phyloP scores from a whole-genome alignment of 2,888 invertebrate species.

The Drosophila mimica region DNA sequence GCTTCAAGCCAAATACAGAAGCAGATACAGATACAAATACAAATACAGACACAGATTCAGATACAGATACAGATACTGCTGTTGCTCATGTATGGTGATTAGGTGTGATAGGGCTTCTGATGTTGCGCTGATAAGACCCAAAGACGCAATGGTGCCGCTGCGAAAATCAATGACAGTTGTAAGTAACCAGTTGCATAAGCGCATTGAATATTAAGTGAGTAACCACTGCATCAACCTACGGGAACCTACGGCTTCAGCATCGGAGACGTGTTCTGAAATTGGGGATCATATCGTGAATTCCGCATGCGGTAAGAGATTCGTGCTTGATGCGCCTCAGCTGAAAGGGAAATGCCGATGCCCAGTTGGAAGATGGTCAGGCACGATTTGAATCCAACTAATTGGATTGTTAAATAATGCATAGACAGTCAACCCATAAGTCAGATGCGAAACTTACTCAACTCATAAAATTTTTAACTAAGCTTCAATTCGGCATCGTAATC shows the following conservation, averaged over 20 bases:
- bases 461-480: background rate
- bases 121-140: slow-evolving; percentile 35
- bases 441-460: background rate
- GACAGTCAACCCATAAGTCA: slow-evolving; percentile 1
- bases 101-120: slow-evolving; percentile 11
- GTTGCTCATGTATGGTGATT: background rate
- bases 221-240: slow-evolving; percentile 3
- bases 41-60: background rate
- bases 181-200: slow-evolving; percentile 29
- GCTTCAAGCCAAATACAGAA: slow-evolving; percentile 1
- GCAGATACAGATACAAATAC: background rate
- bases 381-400: slow-evolving; percentile 41
- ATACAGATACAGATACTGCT: slow-evolving; percentile 1
- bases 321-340: slow-evolving; percentile 10
- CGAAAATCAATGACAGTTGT: slow-evolving; percentile 16
- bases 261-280: slow-evolving; percentile 6
- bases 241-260: background rate
- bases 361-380: slow-evolving; percentile 23
- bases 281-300: slow-evolving; percentile 25
- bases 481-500: background rate
- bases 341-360: slow-evolving; percentile 34
- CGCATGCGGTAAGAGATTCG: slow-evolving; percentile 32
- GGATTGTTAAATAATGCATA: slow-evolving; percentile 22
- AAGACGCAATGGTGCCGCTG: background rate
- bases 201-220: background rate